phyloP scores from a whole-genome alignment of 2,113 vertebrate genomes.

The Paralichthys olivaceus region DNA sequence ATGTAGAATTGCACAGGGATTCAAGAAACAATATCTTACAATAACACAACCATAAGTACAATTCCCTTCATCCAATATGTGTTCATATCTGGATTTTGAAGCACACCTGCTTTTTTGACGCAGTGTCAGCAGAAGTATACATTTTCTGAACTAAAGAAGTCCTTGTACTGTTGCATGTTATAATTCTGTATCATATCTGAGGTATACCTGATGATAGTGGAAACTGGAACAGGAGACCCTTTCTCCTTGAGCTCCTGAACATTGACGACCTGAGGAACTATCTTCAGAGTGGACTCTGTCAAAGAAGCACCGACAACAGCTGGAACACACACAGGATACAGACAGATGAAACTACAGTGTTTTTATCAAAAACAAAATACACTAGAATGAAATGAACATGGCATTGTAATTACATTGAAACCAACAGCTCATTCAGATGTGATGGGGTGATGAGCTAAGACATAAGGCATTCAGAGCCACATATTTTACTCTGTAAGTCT shows the following conservation, averaged over 20 bases:
- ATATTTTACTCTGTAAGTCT: constrained; percentile 25
- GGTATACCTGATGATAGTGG: constrained; percentile 84
- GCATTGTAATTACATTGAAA: background rate
- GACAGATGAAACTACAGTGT: background rate
- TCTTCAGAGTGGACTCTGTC: constrained; percentile 92
- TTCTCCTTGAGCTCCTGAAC: constrained; percentile 89
- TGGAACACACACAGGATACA: constrained; percentile 41
- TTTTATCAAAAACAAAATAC: background rate
- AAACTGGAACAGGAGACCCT: constrained; percentile 66
- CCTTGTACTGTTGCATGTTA: no score
- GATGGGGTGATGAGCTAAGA: background rate
- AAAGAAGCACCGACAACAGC: constrained; percentile 82
- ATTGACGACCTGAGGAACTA: constrained; percentile 91
- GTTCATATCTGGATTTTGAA: no score
- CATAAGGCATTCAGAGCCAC: background rate
- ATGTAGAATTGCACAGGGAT: no score
- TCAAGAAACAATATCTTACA: no score
- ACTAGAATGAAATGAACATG: background rate
- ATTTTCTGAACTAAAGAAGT: no score
- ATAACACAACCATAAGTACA: no score
- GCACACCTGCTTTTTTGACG: no score
- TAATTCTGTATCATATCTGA: background rate
- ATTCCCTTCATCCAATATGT: no score
- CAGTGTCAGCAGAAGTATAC: no score
- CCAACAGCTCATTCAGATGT: background rate